These are phyloP conservation scores for Puntigrus tetrazona DNA, from an alignment of 2,113 vertebrate species.

Conservation along the genomic window DNA sequence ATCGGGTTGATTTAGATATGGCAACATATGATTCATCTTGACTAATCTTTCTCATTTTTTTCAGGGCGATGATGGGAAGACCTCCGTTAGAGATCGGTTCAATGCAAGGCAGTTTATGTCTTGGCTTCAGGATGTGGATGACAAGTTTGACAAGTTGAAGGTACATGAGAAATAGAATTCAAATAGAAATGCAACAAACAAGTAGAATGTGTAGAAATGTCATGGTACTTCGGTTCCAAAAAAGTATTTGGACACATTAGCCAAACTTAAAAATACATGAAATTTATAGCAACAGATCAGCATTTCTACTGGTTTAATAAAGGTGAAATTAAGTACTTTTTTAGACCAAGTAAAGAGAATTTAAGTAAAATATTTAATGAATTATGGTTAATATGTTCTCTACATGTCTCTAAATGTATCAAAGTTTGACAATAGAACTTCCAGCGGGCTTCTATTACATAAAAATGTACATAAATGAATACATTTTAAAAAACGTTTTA, in stretches of 20 bases:
- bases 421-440: too few relatives aligned
- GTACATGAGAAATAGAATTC: constrained; percentile 69
- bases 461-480: too few relatives aligned
- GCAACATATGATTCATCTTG: neutral
- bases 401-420: too few relatives aligned
- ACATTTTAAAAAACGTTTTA: too few relatives aligned
- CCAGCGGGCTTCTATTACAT: too few relatives aligned
- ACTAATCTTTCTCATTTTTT: neutral
- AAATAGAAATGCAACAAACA: neutral
- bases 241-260: neutral
- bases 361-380: too few relatives aligned
- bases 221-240: neutral
- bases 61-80: constrained; percentile 93
- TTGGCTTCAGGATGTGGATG: constrained; percentile 98
- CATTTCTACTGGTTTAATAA: too few relatives aligned
- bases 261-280: neutral
- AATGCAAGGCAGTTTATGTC: constrained; percentile 99
- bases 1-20: too few relatives aligned
- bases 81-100: constrained; percentile 94
- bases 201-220: neutral
- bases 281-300: neutral
- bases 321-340: too few relatives aligned
- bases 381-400: too few relatives aligned
- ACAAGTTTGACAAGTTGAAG: constrained; percentile 99
- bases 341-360: too few relatives aligned